Conservation (phyloP, 2,888 invertebrate species). For the Ormyrus nitidulus region DNA sequence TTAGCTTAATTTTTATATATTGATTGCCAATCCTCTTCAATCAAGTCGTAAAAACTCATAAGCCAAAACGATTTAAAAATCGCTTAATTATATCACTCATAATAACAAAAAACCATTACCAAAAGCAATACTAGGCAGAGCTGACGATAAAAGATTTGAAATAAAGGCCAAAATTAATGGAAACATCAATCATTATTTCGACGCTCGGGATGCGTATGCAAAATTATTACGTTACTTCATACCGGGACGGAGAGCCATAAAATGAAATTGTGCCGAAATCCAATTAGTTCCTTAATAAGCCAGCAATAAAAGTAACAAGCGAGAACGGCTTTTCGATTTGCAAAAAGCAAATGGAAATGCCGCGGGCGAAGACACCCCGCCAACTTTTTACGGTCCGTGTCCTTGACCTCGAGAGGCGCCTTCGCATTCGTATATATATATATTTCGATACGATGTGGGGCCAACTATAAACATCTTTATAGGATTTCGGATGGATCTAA, state of each 20-base stretch:
- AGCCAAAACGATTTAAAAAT: too few species aligned
- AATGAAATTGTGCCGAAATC: slow-evolving; percentile 16
- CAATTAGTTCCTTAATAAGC: slow-evolving; percentile 19
- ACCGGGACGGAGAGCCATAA: slow-evolving; percentile 5
- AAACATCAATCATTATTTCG: not conserved
- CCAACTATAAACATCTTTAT: slow-evolving; percentile 48
- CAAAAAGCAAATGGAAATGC: not conserved
- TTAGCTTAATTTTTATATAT: too few species aligned
- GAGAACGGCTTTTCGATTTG: not conserved
- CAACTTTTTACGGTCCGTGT: slow-evolving; percentile 20
- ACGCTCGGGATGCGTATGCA: not conserved
- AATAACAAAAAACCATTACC: too few species aligned
- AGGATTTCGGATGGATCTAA: slow-evolving; percentile 5
- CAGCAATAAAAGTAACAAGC: not conserved
- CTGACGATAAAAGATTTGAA: not conserved
- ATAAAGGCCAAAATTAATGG: not conserved
- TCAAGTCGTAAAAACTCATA: too few species aligned
- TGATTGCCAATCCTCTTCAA: too few species aligned
- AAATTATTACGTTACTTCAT: not conserved
- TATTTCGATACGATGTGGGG: slow-evolving; percentile 35
- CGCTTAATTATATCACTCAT: too few species aligned
- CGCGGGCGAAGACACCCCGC: not conserved
- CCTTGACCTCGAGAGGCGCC: slow-evolving; percentile 45
- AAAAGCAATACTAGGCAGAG: not conserved
- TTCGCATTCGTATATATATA: slow-evolving; percentile 10